Percentiles rank a stretch among this genome's conserved stretches.
Conservation (phyloP, 1,140 invertebrate genomes). For the Rhagoletis zephyria region DNA sequence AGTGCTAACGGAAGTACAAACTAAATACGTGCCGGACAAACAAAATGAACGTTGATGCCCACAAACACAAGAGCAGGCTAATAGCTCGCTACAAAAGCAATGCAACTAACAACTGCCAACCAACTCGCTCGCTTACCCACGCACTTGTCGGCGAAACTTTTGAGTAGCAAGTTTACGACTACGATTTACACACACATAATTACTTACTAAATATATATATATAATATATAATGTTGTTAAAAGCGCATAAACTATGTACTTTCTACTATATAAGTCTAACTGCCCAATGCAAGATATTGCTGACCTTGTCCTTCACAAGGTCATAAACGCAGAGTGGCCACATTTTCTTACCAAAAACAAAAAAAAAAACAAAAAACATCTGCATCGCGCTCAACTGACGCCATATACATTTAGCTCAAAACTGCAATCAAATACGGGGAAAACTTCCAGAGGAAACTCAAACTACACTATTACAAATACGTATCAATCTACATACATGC, state of each 20-base stretch:
- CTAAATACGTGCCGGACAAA: slow-evolving; percentile 41
- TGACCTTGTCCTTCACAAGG: neutral
- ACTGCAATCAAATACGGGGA: too few species aligned
- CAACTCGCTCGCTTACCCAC: neutral
- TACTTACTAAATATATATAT: neutral
- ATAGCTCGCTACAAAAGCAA: neutral
- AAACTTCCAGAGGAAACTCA: neutral
- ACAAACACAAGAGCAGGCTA: neutral
- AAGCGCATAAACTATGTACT: neutral
- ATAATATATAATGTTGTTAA: neutral
- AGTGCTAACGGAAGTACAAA: slow-evolving; percentile 43
- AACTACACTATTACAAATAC: too few species aligned
- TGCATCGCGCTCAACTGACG: too few species aligned
- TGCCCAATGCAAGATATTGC: neutral
- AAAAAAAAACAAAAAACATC: too few species aligned
- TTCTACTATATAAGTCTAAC: neutral
- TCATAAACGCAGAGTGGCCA: neutral
- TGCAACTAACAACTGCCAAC: neutral
- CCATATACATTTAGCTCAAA: too few species aligned
- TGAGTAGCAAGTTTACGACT: neutral
- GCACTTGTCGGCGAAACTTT: neutral
- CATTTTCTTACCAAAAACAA: neutral
- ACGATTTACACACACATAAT: neutral
- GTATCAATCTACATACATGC: too few species aligned
- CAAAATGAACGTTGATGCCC: neutral